Conservation (phyloP, 2,888 invertebrate genomes). For the Drosophila nigritarsus region DNA sequence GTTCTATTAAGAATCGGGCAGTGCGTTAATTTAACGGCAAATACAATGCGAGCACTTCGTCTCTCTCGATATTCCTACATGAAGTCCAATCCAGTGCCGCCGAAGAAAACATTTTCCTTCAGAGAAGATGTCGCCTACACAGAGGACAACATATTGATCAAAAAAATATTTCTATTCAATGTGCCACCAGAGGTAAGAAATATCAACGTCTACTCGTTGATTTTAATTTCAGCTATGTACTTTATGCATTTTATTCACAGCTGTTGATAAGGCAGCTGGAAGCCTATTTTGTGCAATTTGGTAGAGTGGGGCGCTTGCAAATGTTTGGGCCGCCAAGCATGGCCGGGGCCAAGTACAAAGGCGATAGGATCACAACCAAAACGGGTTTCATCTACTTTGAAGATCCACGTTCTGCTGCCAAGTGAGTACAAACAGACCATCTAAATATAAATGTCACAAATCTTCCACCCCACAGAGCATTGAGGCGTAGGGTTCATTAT, state of each 20-base stretch:
- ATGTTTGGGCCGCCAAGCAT: constrained; percentile 1
- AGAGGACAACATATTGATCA: constrained; percentile 57
- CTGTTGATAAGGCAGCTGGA: constrained; percentile 9
- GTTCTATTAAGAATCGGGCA: background rate
- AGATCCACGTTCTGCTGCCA: constrained; percentile 44
- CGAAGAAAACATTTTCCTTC: constrained; percentile 29
- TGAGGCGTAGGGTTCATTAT: constrained; percentile 34
- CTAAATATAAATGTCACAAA: background rate
- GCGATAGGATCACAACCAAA: background rate
- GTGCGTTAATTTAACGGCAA: background rate
- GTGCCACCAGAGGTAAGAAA: constrained; percentile 41
- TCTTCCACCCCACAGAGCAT: constrained; percentile 10
- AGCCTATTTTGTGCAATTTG: constrained; percentile 39
- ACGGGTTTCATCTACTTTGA: constrained; percentile 40
- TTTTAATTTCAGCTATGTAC: background rate
- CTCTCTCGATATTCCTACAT: background rate
- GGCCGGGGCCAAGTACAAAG: background rate
- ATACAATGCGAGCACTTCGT: background rate
- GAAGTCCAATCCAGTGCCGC: too few relatives aligned
- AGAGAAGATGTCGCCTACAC: constrained; percentile 43
- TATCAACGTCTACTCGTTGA: too few relatives aligned
- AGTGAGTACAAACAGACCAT: constrained; percentile 31
- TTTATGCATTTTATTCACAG: constrained; percentile 25
- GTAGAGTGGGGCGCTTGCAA: constrained; percentile 30
- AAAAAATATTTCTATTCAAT: constrained; percentile 40